A percentile compares a stretch with the other conserved stretches of the same genome.
Conservation (phyloP, 2,888 invertebrate genomes). For the Dermolepida albohirtum region DNA sequence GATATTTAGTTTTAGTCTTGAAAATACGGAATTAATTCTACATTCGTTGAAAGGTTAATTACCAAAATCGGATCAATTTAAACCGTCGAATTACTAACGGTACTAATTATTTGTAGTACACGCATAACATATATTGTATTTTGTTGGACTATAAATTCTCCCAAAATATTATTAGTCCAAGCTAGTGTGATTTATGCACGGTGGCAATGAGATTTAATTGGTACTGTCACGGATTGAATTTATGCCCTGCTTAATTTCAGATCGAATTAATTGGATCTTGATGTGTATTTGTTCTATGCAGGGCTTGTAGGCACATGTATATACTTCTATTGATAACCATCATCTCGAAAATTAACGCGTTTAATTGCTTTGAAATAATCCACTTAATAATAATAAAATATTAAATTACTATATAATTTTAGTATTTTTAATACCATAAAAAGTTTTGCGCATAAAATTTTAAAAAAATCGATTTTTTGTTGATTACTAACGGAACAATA, state of each 20-base stretch:
- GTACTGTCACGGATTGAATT: conserved; percentile 45
- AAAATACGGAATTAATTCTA: no score
- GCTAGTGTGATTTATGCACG: conserved; percentile 43
- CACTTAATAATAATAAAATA: no score
- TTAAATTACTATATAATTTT: no score
- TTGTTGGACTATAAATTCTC: conserved; percentile 41
- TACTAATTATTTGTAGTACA: conserved; percentile 30
- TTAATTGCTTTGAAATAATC: no score
- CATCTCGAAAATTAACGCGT: neutral
- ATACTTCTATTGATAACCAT: neutral
- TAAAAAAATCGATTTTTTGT: no score
- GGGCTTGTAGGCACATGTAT: neutral
- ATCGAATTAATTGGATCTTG: conserved; percentile 42
- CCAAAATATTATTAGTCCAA: conserved; percentile 42
- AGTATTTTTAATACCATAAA: no score
- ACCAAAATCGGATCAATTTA: conserved; percentile 8
- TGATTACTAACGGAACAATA: no score
- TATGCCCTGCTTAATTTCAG: conserved; percentile 40
- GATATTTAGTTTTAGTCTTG: no score
- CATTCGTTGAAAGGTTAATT: neutral
- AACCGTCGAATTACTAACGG: conserved; percentile 32
- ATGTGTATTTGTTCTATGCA: conserved; percentile 24
- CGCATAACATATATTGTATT: conserved; percentile 17
- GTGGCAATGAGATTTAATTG: conserved; percentile 44
- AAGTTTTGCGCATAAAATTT: no score